Base-by-base conservation (phyloP, 2,797 vertebrate species). In the Pipistrellus kuhlii region DNA sequence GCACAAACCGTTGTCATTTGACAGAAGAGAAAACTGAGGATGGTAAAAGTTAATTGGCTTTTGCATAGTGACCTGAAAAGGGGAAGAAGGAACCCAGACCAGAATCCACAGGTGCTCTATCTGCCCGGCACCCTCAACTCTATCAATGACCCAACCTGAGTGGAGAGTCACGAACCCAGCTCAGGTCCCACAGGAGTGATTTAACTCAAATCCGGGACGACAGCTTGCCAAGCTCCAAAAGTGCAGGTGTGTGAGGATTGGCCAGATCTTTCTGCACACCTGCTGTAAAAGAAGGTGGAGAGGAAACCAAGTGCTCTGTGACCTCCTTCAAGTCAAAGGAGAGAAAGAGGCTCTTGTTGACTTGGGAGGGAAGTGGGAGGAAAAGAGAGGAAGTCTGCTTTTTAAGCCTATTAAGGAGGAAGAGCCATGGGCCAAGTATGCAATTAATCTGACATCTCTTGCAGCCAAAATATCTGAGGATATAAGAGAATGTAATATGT, bases 381-480 rank as follows among this genome's bases (percentile, higher is more conserved):
- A 53, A 44, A 25, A 71, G n/a, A 32, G 44, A 72, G 88, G 59
- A 94, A 83, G 73, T 84, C 77, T 90, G 90, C 85, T 94, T 83
- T 95, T 90, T 85, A 92, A 94, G 66, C 71, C 93, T 84, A 81
- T 96, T 95, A 91, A 93, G 85, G 82, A 92, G 71, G 90, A 95
- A 94, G 85, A 96, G 15, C 90, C 82, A 96, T 46, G 85, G 93
- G 92, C 92, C 90, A 96, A 96, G 92, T 88, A 96, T 90, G 93
- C 95, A 96, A 96, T 97, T 97, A 97, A 96, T 90, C 92, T 97
- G 95, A 95, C 96, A 96, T 96, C 75, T 81, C 91, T 95, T 83
- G 46, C 85, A 88, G 83, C 92, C 94, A 92, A 95, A 95, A 90
- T 95, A 96, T 96, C 94, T 94, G 92, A 95, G 94, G 71, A 64